phyloP scores from a whole-genome alignment of 2,797 vertebrate genomes.

The Antrozous pallidus region DNA sequence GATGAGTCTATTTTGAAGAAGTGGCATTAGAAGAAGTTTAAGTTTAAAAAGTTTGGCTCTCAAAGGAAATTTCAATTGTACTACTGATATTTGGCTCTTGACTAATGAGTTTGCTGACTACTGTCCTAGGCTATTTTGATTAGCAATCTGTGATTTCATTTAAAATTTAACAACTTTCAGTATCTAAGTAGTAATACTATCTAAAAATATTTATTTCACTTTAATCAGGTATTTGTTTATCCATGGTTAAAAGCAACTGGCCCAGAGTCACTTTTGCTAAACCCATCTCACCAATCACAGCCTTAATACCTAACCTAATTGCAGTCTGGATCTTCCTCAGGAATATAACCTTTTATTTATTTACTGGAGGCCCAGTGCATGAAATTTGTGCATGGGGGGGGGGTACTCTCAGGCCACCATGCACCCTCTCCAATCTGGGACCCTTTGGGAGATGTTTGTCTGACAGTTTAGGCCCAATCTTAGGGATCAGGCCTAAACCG shows the following conservation, averaged over 20 bases:
- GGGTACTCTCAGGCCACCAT: fast-evolving
- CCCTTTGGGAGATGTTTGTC: no score
- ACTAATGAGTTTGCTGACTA: no score
- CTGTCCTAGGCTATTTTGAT: background rate
- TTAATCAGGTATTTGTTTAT: background rate
- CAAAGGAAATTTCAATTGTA: no score
- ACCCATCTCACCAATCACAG: background rate
- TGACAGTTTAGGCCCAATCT: no score
- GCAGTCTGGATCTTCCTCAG: background rate
- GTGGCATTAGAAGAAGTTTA: no score
- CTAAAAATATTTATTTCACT: constrained; percentile 25
- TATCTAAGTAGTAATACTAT: constrained; percentile 8
- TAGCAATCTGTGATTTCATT: background rate
- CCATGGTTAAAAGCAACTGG: background rate
- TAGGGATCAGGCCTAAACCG: no score
- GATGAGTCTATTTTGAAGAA: no score
- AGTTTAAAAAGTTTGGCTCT: no score
- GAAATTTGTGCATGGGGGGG: no score
- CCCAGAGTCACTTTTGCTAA: background rate
- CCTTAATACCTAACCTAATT: background rate
- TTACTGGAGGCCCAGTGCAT: no score
- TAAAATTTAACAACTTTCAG: background rate
- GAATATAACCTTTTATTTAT: background rate
- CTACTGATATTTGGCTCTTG: no score
- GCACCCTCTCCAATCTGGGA: no score